A percentile compares a stretch with the other conserved stretches of the same genome.
Evolutionary conservation across 2,888 invertebrate genomes (phyloP).

Genomic region (Agonum fuliginosum): DNA sequence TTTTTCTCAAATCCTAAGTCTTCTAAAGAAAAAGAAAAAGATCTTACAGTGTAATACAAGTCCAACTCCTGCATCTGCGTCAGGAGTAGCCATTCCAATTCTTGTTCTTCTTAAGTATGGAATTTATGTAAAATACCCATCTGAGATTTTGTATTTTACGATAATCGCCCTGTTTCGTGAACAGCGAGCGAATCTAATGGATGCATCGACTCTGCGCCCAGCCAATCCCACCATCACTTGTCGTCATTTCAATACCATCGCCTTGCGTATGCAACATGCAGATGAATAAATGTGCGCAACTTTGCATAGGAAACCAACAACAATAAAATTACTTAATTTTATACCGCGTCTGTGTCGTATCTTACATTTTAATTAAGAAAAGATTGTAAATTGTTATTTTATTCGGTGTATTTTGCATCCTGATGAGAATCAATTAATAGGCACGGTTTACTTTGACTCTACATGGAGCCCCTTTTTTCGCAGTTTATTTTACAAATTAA

Average conservation of each 20-base stretch:
- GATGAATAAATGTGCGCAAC: background rate
- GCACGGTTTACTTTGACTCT: no score
- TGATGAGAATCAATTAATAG: background rate
- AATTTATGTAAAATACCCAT: constrained; percentile 41
- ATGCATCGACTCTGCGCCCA: constrained; percentile 5
- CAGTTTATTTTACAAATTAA: no score
- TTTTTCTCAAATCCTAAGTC: no score
- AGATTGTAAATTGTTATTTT: background rate
- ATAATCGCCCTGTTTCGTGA: constrained; percentile 47
- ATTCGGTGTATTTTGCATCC: background rate
- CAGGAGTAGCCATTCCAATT: background rate
- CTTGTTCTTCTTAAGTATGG: background rate
- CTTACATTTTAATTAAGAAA: constrained; percentile 43
- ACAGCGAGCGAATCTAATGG: constrained; percentile 15
- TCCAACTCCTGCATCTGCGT: no score
- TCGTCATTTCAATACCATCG: background rate
- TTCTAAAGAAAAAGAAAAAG: no score
- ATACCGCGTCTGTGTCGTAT: background rate
- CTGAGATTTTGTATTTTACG: constrained; percentile 51
- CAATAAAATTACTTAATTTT: constrained; percentile 35
- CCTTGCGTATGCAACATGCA: constrained; percentile 15
- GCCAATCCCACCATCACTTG: background rate
- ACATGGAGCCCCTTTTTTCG: no score
- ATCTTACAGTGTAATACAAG: no score
- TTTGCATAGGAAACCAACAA: constrained; percentile 37